These are phyloP conservation scores for Falcaria lacertinaria DNA, from an alignment of 2,888 invertebrate species.

Conservation along the genomic window DNA sequence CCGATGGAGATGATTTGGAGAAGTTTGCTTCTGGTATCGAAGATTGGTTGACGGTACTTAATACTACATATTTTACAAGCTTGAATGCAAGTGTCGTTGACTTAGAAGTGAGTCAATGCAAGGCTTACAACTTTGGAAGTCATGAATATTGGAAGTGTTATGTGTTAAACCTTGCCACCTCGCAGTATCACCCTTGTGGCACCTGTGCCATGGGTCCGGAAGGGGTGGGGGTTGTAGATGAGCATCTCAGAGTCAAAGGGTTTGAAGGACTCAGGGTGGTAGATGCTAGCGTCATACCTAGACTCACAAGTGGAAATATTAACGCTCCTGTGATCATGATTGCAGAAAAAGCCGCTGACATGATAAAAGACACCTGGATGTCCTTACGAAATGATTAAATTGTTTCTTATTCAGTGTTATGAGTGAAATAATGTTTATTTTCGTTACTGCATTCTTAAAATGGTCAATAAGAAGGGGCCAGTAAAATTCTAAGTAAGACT, in stretches of 20 bases:
- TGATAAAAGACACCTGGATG: too few relatives aligned
- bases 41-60: not conserved
- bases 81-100: not conserved
- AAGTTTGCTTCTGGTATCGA: not conserved
- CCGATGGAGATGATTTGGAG: not conserved
- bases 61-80: not conserved
- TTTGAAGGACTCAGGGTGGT: conserved; percentile 78
- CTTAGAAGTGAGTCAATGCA: not conserved
- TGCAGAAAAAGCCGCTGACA: conserved; percentile 79
- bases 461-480: too few relatives aligned
- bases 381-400: conserved; percentile 77
- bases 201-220: conserved; percentile 29
- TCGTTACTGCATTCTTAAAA: too few relatives aligned
- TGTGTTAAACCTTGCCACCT: not conserved
- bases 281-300: conserved; percentile 81
- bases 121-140: not conserved
- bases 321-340: conserved; percentile 80
- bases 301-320: conserved; percentile 77
- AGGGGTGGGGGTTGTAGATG: conserved; percentile 33
- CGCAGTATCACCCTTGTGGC: conserved; percentile 19
- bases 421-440: too few relatives aligned
- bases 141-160: not conserved
- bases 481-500: too few relatives aligned
- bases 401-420: too few relatives aligned
- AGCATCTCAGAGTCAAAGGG: conserved; percentile 16